A percentile compares a stretch with the other conserved stretches of the same genome.
Evolutionary conservation across 2,113 vertebrate genomes (phyloP).

Genomic region (Paradoxurus hermaphroditus): DNA sequence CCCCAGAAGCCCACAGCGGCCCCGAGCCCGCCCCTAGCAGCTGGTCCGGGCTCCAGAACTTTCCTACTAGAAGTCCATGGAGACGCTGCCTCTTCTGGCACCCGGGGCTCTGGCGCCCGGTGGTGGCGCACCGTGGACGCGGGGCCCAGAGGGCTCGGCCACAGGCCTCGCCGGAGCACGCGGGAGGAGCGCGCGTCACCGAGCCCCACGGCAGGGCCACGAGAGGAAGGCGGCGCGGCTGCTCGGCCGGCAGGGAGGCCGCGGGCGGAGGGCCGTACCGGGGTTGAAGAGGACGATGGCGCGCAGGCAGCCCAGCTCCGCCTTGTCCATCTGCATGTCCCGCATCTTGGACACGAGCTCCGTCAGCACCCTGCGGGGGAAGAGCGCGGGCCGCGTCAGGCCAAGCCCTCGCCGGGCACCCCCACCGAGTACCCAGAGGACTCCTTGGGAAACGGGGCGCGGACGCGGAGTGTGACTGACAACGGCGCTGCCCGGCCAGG

Average conservation of each 20-base stretch:
- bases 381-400: not conserved
- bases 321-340: constrained; percentile 99
- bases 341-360: constrained; percentile 99
- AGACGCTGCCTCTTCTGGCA: not conserved
- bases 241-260: accelerated
- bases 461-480: accelerated
- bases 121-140: accelerated
- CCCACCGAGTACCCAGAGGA: accelerated
- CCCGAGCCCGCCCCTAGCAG: not conserved
- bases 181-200: accelerated
- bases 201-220: accelerated
- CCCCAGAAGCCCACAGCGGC: not conserved
- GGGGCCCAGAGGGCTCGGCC: not conserved
- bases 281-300: constrained; percentile 99
- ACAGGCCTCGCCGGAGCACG: no score
- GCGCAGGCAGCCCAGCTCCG: constrained; percentile 97
- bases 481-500: accelerated
- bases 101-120: accelerated
- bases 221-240: accelerated
- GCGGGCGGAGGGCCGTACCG: constrained; percentile 77
- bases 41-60: accelerated
- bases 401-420: accelerated
- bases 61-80: accelerated
- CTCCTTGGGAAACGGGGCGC: accelerated
- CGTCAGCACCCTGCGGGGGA: constrained; percentile 92